Base-by-base conservation (phyloP, 2,797 vertebrate genomes). In the Ciconia nigra region DNA sequence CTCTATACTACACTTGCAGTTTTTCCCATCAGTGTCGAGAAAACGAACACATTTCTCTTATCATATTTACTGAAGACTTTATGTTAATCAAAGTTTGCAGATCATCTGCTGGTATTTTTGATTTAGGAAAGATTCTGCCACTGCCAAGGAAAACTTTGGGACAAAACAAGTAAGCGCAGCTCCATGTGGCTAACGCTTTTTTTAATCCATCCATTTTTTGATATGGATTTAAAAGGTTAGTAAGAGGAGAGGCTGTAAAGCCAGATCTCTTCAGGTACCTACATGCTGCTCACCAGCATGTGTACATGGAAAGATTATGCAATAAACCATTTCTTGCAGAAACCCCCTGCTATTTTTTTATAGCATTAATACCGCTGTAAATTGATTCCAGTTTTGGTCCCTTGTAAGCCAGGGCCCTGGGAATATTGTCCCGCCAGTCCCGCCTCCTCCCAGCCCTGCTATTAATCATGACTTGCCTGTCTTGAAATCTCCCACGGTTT, bases 401-500 rank as follows among this genome's bases (percentile, higher is more conserved):
- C 95, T 93, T 96, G 95, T 81, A 96, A 97, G 96, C 79, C 88
- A 67, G 96, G 91, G 91, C 97, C 96, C 97, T 98, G 98, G 98
- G 98, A 98, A 98, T 98, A 97, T 92, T 83, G 89, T 93, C 87
- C 87, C 17, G 44, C 94, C 94, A 95, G 85, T 88, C 96, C 97
- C 97, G 93, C 96, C 97, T 97, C 89, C 95, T 97, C 88, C 71
- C 91, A 98, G 96, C 95, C 93, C 95, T 92, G 97, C 97, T 97
- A 98, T 98, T 98, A 98, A 98, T 98, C 98, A 98, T 96, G 89
- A 98, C 98, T 99, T 98, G 99, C 99, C 99, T 99, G 99, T 98
- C 98, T 98, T 47, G 99, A 99, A 98, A 99, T 99, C 98, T 99
- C 99, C 99, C 99, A 99, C 46, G 99, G 99, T 98, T 99, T 99